Conservation (phyloP, 2,888 invertebrate genomes). For the Drosophila setosimentum region DNA sequence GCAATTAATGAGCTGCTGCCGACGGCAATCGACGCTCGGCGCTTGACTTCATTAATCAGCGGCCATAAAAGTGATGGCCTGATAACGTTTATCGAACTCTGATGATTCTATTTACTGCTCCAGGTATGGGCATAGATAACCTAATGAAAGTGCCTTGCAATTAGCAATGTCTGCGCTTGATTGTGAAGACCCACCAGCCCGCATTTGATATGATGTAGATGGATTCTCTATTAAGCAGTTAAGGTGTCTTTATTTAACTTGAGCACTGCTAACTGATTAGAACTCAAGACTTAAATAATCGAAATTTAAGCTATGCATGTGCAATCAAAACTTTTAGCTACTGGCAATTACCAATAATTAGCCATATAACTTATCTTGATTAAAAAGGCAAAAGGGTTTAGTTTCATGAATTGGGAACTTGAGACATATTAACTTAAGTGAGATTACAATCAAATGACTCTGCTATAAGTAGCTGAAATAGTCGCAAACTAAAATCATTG, state of each 20-base stretch:
- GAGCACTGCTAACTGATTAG: constrained; percentile 15
- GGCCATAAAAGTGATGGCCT: constrained; percentile 76
- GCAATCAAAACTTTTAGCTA: constrained; percentile 28
- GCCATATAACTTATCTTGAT: constrained; percentile 39
- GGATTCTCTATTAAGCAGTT: constrained; percentile 8
- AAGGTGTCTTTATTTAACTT: constrained; percentile 15
- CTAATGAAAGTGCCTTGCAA: constrained; percentile 65
- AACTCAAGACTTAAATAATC: not conserved
- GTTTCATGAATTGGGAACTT: constrained; percentile 3
- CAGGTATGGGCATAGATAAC: constrained; percentile 60
- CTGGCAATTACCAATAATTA: constrained; percentile 41
- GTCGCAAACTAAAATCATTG: not conserved
- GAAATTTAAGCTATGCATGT: constrained; percentile 13
- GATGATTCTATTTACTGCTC: constrained; percentile 74
- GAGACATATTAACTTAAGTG: not conserved
- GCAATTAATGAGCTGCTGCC: constrained; percentile 76
- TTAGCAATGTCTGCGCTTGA: constrained; percentile 56
- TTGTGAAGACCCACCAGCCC: constrained; percentile 26
- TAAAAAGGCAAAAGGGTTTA: not conserved
- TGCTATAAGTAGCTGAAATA: not conserved
- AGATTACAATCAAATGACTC: not conserved
- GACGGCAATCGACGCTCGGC: constrained; percentile 55
- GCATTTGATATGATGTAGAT: constrained; percentile 6
- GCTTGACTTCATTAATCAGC: constrained; percentile 74
- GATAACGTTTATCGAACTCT: constrained; percentile 74